These are phyloP conservation scores for Lucifuga dentata DNA, from an alignment of 2,113 vertebrate genomes.

Conservation along the genomic window DNA sequence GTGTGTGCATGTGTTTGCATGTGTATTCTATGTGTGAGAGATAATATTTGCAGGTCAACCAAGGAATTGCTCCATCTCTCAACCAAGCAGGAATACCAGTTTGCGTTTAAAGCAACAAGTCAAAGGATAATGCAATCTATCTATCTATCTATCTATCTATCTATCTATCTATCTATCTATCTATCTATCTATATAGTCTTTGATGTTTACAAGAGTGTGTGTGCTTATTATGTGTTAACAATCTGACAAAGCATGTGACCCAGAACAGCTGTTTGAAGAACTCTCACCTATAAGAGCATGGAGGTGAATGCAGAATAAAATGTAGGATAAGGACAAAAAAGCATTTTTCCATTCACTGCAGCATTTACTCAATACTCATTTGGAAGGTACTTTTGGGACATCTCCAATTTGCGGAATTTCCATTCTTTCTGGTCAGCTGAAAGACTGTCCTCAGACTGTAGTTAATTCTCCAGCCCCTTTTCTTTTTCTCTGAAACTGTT, in stretches of 20 bases:
- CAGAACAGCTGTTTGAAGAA: slow-evolving; percentile 60
- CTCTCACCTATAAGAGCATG: slow-evolving; percentile 41
- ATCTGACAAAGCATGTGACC: slow-evolving; percentile 59
- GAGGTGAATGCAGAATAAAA: slow-evolving; percentile 26
- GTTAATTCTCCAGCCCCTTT: too few species aligned
- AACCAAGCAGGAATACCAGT: slow-evolving; percentile 26
- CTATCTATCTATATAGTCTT: slow-evolving; percentile 46
- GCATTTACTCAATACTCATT: too few species aligned
- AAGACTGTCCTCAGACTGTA: too few species aligned
- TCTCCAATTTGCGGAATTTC: too few species aligned
- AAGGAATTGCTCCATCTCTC: slow-evolving; percentile 26
- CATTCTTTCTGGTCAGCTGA: too few species aligned
- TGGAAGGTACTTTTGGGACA: slow-evolving; percentile 16
- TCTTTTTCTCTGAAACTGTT: too few species aligned
- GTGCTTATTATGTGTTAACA: slow-evolving; percentile 65
- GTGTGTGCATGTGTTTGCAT: not conserved
- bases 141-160: too few species aligned
- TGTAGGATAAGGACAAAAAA: slow-evolving; percentile 3
- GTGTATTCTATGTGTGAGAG: slow-evolving; percentile 6
- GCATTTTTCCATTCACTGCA: too few species aligned
- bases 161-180: too few species aligned
- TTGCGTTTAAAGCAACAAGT: slow-evolving; percentile 42
- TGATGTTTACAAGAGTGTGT: slow-evolving; percentile 59
- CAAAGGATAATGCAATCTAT: not conserved
- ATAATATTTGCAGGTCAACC: slow-evolving; percentile 25